A percentile compares a stretch with the other conserved stretches of the same genome.
Conservation (phyloP, 2,797 vertebrate species). For the Peromyscus melanophrys region DNA sequence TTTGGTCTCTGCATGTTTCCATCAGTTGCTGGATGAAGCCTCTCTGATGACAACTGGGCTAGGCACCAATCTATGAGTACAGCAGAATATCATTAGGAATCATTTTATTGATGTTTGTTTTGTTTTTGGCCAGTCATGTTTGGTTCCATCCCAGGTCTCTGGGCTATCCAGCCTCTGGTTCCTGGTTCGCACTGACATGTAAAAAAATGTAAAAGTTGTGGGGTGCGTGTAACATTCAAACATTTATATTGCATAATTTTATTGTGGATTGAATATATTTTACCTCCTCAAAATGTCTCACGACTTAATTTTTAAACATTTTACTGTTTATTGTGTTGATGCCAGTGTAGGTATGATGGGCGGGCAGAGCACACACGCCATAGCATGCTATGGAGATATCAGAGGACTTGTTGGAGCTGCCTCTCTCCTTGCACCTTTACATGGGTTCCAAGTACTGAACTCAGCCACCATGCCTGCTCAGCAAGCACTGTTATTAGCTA, state of each 20-base stretch:
- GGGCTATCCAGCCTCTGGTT: neutral
- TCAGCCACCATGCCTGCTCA: no score
- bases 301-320: neutral
- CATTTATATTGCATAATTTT: neutral
- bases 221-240: neutral
- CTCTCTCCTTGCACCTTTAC: neutral
- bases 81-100: neutral
- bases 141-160: neutral
- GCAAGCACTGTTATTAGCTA: neutral
- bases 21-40: neutral
- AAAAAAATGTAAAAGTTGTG: neutral
- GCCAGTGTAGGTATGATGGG: no score
- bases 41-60: neutral
- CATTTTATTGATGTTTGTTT: neutral
- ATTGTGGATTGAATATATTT: neutral
- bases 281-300: neutral
- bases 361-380: no score
- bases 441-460: neutral
- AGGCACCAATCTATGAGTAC: neutral
- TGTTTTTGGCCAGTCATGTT: neutral
- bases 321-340: no score
- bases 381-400: no score
- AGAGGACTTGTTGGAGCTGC: no score
- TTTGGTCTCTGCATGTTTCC: neutral
- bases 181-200: neutral